Conservation (phyloP, 1,140 invertebrate genomes). For the Neodiprion pinetum region DNA sequence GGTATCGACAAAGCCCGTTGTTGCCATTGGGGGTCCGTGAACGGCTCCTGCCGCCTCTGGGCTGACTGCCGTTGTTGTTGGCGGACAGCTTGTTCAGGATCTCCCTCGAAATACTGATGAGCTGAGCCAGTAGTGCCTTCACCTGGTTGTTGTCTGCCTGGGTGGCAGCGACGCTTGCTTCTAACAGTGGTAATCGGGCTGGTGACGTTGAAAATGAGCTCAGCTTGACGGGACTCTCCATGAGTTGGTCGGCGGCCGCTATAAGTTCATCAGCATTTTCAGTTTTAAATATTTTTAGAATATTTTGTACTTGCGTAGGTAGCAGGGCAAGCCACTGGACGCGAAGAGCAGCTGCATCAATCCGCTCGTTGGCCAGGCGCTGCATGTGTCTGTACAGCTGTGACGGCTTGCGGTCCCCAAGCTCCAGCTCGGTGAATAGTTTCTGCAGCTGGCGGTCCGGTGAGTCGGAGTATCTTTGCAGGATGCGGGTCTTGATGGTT, state of each 20-base stretch:
- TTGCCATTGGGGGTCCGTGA: background rate
- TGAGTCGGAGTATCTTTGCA: background rate
- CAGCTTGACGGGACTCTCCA: conserved; percentile 52
- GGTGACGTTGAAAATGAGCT: background rate
- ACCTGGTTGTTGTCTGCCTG: background rate
- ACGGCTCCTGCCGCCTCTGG: background rate
- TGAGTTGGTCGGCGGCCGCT: conserved; percentile 44
- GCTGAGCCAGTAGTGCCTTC: background rate
- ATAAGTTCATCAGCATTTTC: conserved; percentile 8
- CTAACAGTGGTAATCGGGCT: background rate
- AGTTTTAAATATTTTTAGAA: conserved; percentile 16
- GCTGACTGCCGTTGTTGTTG: too few relatives aligned
- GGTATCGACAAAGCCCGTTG: background rate
- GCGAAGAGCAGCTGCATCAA: conserved; percentile 14
- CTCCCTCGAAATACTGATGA: background rate
- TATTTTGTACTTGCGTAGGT: conserved; percentile 23
- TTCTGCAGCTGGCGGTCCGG: conserved; percentile 3
- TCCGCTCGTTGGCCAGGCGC: conserved; percentile 19
- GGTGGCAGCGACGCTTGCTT: background rate
- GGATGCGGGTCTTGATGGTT: too few relatives aligned
- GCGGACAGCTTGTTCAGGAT: background rate
- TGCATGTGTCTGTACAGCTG: conserved; percentile 33
- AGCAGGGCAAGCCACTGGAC: conserved; percentile 20
- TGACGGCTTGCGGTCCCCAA: conserved; percentile 34
- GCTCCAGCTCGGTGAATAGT: conserved; percentile 23